Conservation (phyloP, 2,113 vertebrate genomes). For the Corvus cornix region DNA sequence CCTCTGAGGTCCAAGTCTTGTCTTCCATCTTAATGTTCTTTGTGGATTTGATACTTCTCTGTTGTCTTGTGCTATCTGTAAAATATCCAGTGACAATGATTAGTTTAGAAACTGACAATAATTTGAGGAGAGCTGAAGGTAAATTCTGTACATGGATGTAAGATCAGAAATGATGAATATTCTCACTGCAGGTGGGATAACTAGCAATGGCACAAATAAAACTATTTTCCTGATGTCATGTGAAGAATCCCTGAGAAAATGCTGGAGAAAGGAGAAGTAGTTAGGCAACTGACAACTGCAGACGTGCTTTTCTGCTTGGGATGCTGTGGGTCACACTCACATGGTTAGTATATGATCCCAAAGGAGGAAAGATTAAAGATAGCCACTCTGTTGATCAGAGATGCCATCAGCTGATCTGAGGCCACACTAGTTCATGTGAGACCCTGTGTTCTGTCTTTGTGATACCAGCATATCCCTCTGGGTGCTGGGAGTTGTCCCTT, state of each 20-base stretch:
- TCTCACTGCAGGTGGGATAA: neutral
- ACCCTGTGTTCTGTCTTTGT: neutral
- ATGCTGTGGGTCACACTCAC: neutral
- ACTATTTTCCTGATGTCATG: neutral
- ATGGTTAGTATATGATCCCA: neutral
- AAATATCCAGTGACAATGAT: neutral
- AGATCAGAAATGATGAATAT: neutral
- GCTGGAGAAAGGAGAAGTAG: neutral
- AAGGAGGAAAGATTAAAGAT: constrained; percentile 20
- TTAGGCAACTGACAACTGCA: neutral
- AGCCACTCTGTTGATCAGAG: neutral
- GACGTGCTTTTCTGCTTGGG: neutral
- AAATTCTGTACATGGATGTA: neutral
- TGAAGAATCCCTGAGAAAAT: neutral
- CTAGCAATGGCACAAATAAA: neutral
- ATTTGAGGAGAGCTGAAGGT: neutral
- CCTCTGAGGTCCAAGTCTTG: neutral
- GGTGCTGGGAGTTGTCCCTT: neutral
- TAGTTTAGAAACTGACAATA: neutral
- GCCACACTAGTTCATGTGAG: neutral
- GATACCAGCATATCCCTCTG: neutral
- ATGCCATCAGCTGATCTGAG: constrained; percentile 36
- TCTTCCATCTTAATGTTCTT: neutral
- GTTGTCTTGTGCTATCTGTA: neutral
- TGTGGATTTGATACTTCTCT: neutral